These are phyloP conservation scores for Antheraea pernyi DNA, from an alignment of 1,140 invertebrate genomes.

Conservation along the genomic window DNA sequence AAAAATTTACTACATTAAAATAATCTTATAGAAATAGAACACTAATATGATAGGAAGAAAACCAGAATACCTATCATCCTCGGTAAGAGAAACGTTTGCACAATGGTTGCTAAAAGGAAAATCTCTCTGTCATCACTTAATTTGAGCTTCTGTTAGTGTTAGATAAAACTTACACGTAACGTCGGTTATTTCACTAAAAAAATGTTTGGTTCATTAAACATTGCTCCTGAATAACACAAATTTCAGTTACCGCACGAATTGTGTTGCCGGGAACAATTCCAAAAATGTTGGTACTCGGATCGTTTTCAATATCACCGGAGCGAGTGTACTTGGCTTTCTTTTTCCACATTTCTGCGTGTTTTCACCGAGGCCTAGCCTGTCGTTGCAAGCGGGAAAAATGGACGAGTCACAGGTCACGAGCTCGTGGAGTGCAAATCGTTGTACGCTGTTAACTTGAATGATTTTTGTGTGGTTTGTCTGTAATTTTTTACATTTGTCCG, in stretches of 20 bases:
- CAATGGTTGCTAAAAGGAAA: too few relatives aligned
- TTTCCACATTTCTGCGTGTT: conserved; percentile 28
- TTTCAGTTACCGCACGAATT: neutral
- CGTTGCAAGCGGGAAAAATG: conserved; percentile 32
- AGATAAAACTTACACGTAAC: neutral
- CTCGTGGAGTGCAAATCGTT: conserved; percentile 45
- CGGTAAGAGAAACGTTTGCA: too few relatives aligned
- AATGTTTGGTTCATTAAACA: neutral
- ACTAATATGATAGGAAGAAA: too few relatives aligned
- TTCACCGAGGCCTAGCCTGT: conserved; percentile 25
- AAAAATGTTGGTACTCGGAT: conserved; percentile 25
- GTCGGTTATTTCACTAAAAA: neutral
- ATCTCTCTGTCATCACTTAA: too few relatives aligned
- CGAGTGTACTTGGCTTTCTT: conserved; percentile 20
- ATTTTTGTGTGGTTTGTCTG: conserved; percentile 44
- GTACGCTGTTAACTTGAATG: conserved; percentile 54
- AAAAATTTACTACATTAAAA: too few relatives aligned
- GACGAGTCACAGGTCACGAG: conserved; percentile 43
- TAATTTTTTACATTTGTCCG: conserved; percentile 39
- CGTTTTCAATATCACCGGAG: conserved; percentile 31
- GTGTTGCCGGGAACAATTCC: conserved; percentile 21
- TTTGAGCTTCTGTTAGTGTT: too few relatives aligned
- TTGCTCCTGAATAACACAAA: neutral
- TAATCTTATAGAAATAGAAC: too few relatives aligned
- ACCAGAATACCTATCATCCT: too few relatives aligned